Evolutionary conservation across 2,797 vertebrate species (phyloP).

Genomic region (Thaleichthys pacificus): DNA sequence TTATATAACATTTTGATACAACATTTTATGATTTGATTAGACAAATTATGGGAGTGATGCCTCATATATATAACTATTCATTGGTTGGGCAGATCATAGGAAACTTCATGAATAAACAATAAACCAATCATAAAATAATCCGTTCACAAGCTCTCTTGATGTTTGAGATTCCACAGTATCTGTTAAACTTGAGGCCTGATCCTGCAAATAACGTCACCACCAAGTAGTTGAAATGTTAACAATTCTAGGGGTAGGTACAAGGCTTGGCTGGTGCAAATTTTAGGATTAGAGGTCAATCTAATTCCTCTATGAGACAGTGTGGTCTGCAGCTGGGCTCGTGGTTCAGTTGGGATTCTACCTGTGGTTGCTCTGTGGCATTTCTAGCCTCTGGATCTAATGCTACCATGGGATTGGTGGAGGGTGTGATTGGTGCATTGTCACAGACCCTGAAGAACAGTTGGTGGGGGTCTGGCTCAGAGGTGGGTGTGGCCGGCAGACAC

Average conservation of each 20-base stretch:
- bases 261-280: neutral
- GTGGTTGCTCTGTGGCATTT: conserved; percentile 6
- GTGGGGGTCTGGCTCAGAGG: conserved; percentile 18
- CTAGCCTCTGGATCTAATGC: conserved; percentile 35
- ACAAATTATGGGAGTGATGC: no score
- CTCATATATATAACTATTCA: no score
- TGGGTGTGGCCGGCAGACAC: conserved; percentile 22
- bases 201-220: no score
- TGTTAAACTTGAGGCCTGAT: no score
- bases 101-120: no score
- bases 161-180: no score
- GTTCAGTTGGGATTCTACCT: conserved; percentile 10
- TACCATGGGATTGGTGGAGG: conserved; percentile 13
- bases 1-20: no score
- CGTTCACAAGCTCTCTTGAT: no score
- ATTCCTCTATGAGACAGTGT: conserved; percentile 68
- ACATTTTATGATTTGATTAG: no score
- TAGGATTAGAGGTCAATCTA: conserved; percentile 55
- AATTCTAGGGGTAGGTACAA: neutral
- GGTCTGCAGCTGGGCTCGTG: conserved; percentile 19
- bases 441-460: conserved; percentile 31
- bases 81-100: no score
- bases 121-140: no score
- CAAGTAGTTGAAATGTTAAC: no score
- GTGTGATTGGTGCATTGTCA: conserved; percentile 12